Conservation (phyloP, 2,797 vertebrate species). For the Acestrorhynchus altus region DNA sequence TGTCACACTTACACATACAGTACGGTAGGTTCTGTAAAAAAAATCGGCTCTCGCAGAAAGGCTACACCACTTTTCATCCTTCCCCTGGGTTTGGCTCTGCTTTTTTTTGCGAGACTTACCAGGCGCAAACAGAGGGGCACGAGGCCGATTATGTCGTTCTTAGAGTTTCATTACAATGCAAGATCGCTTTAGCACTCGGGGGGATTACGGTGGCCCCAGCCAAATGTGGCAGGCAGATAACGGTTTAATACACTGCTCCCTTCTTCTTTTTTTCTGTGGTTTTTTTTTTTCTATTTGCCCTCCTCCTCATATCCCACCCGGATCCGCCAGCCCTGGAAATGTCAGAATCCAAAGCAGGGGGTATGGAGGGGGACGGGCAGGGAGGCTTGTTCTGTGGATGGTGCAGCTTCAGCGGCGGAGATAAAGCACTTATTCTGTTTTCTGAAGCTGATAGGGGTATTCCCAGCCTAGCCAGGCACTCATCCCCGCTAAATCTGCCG, state of each 20-base stretch:
- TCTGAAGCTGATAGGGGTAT: slow-evolving; percentile 36
- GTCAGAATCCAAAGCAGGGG: slow-evolving; percentile 44
- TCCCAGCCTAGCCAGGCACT: slow-evolving; percentile 42
- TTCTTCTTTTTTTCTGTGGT: neutral
- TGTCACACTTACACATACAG: neutral
- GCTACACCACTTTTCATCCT: slow-evolving; percentile 11
- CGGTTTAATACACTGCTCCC: slow-evolving; percentile 50
- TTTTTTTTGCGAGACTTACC: slow-evolving; percentile 40
- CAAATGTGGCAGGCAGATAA: slow-evolving; percentile 60
- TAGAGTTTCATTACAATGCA: slow-evolving; percentile 57
- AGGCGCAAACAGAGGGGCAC: slow-evolving; percentile 35
- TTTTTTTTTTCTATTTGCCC: slow-evolving; percentile 38
- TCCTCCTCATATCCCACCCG: slow-evolving; percentile 40
- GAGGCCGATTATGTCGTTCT: slow-evolving; percentile 54
- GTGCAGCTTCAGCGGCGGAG: slow-evolving; percentile 42
- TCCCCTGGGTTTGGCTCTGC: slow-evolving; percentile 29
- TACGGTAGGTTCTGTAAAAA: neutral
- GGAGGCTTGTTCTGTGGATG: slow-evolving; percentile 34
- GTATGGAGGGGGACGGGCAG: slow-evolving; percentile 14
- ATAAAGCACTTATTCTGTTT: slow-evolving; percentile 51
- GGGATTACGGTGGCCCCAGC: slow-evolving; percentile 53
- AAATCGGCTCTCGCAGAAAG: slow-evolving; percentile 31
- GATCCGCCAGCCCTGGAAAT: slow-evolving; percentile 37
- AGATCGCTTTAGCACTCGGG: slow-evolving; percentile 45
- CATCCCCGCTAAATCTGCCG: slow-evolving; percentile 42